Evolutionary conservation across 2,888 invertebrate species (phyloP).

Genomic region (Mythimna vitellina): DNA sequence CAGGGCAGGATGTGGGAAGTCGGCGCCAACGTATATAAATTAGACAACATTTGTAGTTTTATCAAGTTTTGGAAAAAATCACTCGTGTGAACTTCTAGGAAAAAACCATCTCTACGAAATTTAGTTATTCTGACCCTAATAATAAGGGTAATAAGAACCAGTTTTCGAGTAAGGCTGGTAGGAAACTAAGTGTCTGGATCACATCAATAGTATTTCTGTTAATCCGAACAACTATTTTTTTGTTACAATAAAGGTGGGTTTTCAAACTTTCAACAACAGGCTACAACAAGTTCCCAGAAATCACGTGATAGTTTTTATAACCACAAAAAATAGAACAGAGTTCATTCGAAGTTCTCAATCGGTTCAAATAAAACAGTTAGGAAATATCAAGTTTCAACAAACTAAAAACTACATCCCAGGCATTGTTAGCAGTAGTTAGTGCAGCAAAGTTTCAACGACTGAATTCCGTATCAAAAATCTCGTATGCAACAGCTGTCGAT

Average conservation of each 20-base stretch:
- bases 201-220: background rate
- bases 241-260: background rate
- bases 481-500: constrained; percentile 77
- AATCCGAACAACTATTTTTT: background rate
- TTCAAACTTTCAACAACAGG: background rate
- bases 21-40: too few species aligned
- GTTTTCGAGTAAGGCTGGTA: too few species aligned
- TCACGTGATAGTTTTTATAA: background rate
- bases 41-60: too few species aligned
- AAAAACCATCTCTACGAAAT: too few species aligned
- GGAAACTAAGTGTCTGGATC: background rate
- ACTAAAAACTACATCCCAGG: constrained; percentile 7
- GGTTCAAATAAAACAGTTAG: constrained; percentile 11
- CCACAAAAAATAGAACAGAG: constrained; percentile 3
- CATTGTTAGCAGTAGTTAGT: constrained; percentile 35
- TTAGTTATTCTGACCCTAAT: too few species aligned
- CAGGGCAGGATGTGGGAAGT: too few species aligned
- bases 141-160: too few species aligned
- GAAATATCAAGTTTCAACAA: constrained; percentile 32
- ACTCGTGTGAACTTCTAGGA: too few species aligned
- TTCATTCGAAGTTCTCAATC: background rate
- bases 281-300: background rate
- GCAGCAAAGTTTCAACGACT: constrained; percentile 43
- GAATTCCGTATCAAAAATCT: constrained; percentile 75
- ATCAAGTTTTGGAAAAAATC: too few species aligned